Evolutionary conservation across 2,888 invertebrate species (phyloP), one percentile per base, ranked within the genome.

Genomic region (Meteorus cinctellus): DNA sequence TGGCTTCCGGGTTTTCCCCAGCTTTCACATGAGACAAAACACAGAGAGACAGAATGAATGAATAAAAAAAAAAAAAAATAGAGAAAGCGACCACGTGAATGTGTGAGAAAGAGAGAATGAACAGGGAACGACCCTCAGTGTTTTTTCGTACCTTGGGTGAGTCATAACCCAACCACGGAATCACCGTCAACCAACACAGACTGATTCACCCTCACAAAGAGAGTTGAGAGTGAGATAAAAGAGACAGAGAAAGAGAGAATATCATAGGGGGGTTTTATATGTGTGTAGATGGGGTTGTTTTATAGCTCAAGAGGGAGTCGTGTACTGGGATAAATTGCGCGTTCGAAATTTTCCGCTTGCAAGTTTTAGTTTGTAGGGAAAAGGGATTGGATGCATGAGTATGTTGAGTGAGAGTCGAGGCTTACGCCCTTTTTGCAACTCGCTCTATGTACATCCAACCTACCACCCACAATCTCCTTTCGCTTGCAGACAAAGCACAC

Each of bases 161-260:
- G 78, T 82, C 82, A 82, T 79, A 79, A 76, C 80, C 62, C 78
- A 74, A 78, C 78, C 80, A 71, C 81, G 80, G 81, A 80, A 81
- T 81, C 79, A 80, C 77, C 80, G 73, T 75, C 68, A 36, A 14
- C 65, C 72, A 72, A 68, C 70, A 69, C 78, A 74, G 78, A 80
- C 82, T 81, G 80, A 81, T 79, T 81, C 82, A 81, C 82, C 82
- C 82, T 78, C 34, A 75, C 78, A 45, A 67, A 66, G 34, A 36
- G 45, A 66, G 24, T 34, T n/a, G 34, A 51, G 29, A 16, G 63
- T 19, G 66, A 72, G 34, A 41, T 6, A 67, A 29, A 24, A 19
- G 75, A 67, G 59, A 65, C 19, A 71, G 16, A 19, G 41, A 24
- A 62, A 65, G 34, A 71, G 16, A 19, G 41, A 31, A 62, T n/a